Evolutionary conservation across 2,888 invertebrate genomes (phyloP).

Genomic region (Unio pictorum): DNA sequence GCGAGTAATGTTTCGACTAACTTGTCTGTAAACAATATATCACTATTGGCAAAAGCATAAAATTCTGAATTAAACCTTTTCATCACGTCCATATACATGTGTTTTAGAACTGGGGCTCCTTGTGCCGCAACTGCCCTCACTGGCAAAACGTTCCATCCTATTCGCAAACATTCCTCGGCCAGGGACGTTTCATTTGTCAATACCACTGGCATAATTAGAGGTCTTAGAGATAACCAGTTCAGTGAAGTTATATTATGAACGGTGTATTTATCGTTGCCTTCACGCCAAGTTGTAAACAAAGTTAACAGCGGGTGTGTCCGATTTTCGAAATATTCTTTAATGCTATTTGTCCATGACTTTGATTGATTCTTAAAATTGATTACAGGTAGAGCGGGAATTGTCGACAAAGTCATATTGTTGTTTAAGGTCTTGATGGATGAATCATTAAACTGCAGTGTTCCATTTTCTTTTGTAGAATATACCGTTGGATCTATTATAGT

Average conservation of each 20-base stretch:
- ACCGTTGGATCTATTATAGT: no score
- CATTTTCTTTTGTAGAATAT: no score
- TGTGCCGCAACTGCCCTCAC: slow-evolving; percentile 33
- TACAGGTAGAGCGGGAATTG: no score
- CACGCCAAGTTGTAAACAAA: slow-evolving; percentile 53
- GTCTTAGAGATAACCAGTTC: slow-evolving; percentile 52
- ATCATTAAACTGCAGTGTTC: no score
- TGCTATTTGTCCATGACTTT: no score
- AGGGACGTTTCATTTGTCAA: slow-evolving; percentile 44
- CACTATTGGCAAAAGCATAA: slow-evolving; percentile 61
- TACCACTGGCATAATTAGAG: slow-evolving; percentile 43
- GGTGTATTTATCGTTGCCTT: slow-evolving; percentile 35
- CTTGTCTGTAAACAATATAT: slow-evolving; percentile 55
- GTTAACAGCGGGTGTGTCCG: slow-evolving; percentile 35
- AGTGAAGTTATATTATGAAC: slow-evolving; percentile 46
- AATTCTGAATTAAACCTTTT: slow-evolving; percentile 42
- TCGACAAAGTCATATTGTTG: no score
- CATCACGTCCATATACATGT: slow-evolving; percentile 56
- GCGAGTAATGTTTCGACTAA: slow-evolving; percentile 39
- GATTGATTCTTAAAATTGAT: no score
- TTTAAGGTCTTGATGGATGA: no score
- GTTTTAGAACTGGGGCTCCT: slow-evolving; percentile 55
- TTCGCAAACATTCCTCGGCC: slow-evolving; percentile 16
- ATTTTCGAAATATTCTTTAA: no score
- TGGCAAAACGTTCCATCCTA: slow-evolving; percentile 49